A percentile compares a stretch with the other conserved stretches of the same genome.
Conservation (phyloP, 2,888 invertebrate species). For the Oscheius sp. region DNA sequence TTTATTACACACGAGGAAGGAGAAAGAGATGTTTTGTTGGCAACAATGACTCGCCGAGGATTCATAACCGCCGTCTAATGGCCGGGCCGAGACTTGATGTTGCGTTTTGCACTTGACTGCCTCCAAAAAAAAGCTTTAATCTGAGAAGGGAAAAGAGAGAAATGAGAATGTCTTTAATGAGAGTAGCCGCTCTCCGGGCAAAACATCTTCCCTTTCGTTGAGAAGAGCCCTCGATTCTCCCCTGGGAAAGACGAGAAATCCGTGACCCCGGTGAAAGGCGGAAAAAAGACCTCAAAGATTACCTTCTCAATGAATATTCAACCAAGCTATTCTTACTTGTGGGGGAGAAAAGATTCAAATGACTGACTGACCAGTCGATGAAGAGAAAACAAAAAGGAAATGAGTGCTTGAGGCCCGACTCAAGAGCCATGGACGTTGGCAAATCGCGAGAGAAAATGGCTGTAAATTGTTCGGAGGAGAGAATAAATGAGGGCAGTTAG, state of each 20-base stretch:
- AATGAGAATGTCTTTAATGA: conserved; percentile 28
- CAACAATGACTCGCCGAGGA: conserved; percentile 14
- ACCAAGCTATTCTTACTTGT: neutral
- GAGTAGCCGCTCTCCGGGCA: conserved; percentile 7
- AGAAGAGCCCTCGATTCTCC: neutral
- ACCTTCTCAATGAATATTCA: neutral
- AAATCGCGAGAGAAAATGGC: no score
- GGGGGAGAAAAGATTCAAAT: conserved; percentile 2
- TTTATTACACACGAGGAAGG: no score
- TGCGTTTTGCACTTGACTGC: neutral
- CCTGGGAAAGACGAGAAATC: neutral
- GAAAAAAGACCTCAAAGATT: neutral
- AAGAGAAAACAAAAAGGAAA: neutral
- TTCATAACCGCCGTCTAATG: conserved; percentile 15
- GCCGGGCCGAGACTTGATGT: neutral
- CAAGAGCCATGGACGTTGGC: neutral
- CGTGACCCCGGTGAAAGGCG: neutral
- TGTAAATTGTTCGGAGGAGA: neutral
- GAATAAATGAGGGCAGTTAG: no score
- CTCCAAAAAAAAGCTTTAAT: neutral
- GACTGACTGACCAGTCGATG: neutral
- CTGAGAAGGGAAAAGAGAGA: conserved; percentile 2
- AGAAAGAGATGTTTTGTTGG: neutral
- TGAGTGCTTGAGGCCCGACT: neutral
- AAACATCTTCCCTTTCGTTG: conserved; percentile 1